Evolutionary conservation across 2,888 invertebrate genomes (phyloP), one percentile per base, ranked within the genome.

Genomic region (Ypsolopha scabrella): DNA sequence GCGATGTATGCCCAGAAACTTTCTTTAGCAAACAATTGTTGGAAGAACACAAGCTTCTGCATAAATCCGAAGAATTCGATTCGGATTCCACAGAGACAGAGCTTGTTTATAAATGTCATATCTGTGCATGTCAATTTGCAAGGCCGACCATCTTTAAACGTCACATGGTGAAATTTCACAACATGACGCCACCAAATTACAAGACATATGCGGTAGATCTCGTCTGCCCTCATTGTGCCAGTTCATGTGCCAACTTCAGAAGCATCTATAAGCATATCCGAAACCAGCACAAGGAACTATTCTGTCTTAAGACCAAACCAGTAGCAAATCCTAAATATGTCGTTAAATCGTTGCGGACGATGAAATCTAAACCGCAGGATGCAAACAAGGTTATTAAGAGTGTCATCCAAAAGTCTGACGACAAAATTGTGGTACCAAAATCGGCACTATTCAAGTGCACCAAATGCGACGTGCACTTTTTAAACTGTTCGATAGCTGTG

Each of bases 71-170:
- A 8, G n/a, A n/a, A 11, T 11, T n/a, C 7, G 8, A 6, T 8
- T 7, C 37, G 6, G 8, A n/a, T 36, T 36, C 37, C 10, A 11
- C 35, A 6, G 9, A 6, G n/a, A 36, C 35, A 36, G n/a, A 6
- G 24, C 11, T n/a, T 36, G 35, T 11, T 10, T 8, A 7, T 13
- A 11, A 7, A 48, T 8, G 10, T 48, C 9, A 39, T n/a, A 39
- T 39, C 11, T 39, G 39, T 39, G 39, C 9, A 39, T 60, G 61
- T 7, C 57, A 54, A 0, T 52, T 55, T 0, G 62, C 64, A 0
- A 10, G 54, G 0, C 52, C 59, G 0, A 67, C 69, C 6, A 11
- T n/a, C 11, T 39, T 3, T n/a, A 39, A 11, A n/a, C 11, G 9
- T 9, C 39, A 39, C 6, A n/a, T 39, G 9, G 39, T 39, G 9